Base-by-base conservation (phyloP, 2,113 vertebrate species). In the Channa argus region DNA sequence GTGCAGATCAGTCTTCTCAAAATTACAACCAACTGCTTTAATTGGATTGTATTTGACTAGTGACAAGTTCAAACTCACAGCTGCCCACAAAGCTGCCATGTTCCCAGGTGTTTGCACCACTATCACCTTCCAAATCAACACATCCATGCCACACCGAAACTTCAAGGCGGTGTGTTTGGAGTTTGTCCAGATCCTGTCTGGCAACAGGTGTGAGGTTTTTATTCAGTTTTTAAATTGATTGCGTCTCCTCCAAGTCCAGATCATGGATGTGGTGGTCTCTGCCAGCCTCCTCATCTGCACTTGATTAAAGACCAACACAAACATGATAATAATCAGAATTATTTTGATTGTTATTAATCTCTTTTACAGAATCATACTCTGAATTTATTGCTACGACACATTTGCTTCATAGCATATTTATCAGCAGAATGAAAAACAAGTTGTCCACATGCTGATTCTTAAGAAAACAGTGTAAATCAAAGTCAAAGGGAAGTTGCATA, bases 281-380 rank as follows among this genome's bases (percentile, higher is more conserved):
- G 82, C 82, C 86, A 85, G 6, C 58, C 62, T n/a, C 58, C 71
- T 55, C 84, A 79, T 90, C 82, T 90, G 86, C 15, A 64, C 68
- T 60, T 47, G 15, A 79, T 74, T 51, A 63, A 70, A 71, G 38
- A 80, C 55, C 50, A 33, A 64, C 34, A 33, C 12, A 71, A 83
- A 56, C 72, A 71, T 68, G 44, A 50, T 12, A 45, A 80, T 72
- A 55, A 52, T 66, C 36, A 13, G 51, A 54, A 24, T 24, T 24
- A 2, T 47, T 39, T 1, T 63, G 50, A 72, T 46, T 53, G 9
- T 62, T 9, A 6, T 12, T 10, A 56, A 50, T 63, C 8, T 34
- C 38, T n/a, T 55, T 15, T 49, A 12, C 37, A 15, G 33, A 67
- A 50, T 41, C 24, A 24, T 51, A n/a, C 24, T 53, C 13, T 7